Base-by-base conservation (phyloP, 2,113 vertebrate genomes). In the Bufo bufo region DNA sequence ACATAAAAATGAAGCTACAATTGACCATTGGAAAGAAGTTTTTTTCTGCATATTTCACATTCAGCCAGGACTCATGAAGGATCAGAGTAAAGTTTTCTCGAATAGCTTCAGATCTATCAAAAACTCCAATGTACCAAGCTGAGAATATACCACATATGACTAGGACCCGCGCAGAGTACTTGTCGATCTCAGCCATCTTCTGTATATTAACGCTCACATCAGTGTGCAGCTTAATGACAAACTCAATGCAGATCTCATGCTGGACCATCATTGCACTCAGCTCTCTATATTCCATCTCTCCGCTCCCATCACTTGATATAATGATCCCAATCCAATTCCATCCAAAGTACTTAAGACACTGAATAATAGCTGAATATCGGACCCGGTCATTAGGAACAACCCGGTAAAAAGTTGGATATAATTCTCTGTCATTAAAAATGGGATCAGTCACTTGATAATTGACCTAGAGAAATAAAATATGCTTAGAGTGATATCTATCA, bases 291-390 rank as follows among this genome's bases (percentile, higher is more conserved):
- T 86, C 84, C 23, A 19, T 77, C 10, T n/a, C 56, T 16, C 74
- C 84, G 9, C 72, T 86, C 19, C 59, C 45, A 77, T 85, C 84
- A 49, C 43, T 43, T 0, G 54, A 20, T 77, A 72, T 85, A 54
- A 85, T 77, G 19, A 85, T 77, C 59, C 84, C 84, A 47, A 85
- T 50, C 84, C 84, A 85, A 45, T 54, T 63, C 84, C 84, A 86
- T 14, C 59, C 47, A 52, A 86, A 78, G 20, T 66, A n/a, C 54
- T 63, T 49, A 58, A 86, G 75, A 23, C 75, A 79, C 13, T 79
- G 11, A 11, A 49, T 63, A 33, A 86, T 65, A 6, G 61, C 47
- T 1, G 20, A 7, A 79, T 86, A 86, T 4, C 77, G 47, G 6
- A 14, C 19, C 6, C 58, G 52, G 17, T 65, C 75, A 66, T 63